phyloP scores from a whole-genome alignment of 2,113 vertebrate genomes.

The Nesoenas mayeri region DNA sequence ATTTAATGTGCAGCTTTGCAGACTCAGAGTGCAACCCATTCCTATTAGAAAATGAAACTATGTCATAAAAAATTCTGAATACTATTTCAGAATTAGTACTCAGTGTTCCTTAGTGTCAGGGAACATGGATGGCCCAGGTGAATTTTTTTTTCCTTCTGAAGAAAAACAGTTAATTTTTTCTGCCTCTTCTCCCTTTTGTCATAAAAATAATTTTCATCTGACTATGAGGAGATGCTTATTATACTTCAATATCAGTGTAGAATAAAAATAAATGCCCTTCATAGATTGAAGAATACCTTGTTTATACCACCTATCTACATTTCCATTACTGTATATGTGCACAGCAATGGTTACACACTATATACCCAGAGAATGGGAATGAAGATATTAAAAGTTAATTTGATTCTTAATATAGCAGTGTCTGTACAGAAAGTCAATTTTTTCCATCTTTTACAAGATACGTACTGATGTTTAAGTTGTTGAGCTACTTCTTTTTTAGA shows the following conservation, averaged over 20 bases:
- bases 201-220: not conserved
- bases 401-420: slow-evolving; percentile 27
- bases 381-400: slow-evolving; percentile 54
- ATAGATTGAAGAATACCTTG: not conserved
- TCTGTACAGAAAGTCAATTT: slow-evolving; percentile 4
- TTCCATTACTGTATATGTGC: slow-evolving; percentile 23
- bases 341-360: slow-evolving; percentile 10
- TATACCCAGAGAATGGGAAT: slow-evolving; percentile 15
- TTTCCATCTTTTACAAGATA: not conserved
- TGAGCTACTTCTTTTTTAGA: not conserved
- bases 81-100: slow-evolving; percentile 29
- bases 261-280: slow-evolving; percentile 46
- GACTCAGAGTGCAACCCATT: not conserved
- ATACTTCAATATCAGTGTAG: not conserved
- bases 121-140: not conserved
- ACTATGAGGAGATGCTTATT: not conserved
- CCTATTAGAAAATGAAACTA: not conserved
- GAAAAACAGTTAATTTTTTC: not conserved
- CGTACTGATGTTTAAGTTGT: not conserved
- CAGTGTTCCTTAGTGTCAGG: not conserved
- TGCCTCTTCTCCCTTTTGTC: not conserved
- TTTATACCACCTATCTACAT: slow-evolving; percentile 37
- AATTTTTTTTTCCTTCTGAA: not conserved
- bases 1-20: not conserved
- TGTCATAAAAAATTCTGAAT: not conserved